These are phyloP conservation scores for Hozukius guyotensis DNA, from an alignment of 2,797 vertebrate genomes.

Conservation along the genomic window DNA sequence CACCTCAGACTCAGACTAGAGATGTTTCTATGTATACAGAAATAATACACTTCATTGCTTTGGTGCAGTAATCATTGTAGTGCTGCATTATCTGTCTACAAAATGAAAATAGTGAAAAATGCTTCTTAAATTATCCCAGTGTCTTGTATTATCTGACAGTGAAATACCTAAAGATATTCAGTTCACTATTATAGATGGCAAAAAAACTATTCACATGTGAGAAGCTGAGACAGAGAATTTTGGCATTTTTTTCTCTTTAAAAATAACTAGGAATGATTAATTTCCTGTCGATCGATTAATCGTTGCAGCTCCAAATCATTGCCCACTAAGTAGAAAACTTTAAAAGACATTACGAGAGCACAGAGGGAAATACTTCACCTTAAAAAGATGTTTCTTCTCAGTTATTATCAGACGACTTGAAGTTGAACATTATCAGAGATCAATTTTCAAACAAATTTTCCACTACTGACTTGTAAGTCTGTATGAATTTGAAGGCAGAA, in stretches of 20 bases:
- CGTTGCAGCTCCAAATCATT: background rate
- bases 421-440: conserved; percentile 4
- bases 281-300: background rate
- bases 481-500: conserved; percentile 6
- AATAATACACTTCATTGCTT: background rate
- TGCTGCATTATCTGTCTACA: background rate
- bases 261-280: background rate
- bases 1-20: background rate
- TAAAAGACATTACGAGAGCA: background rate
- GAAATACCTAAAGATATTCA: background rate
- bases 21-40: background rate
- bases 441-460: conserved; percentile 1
- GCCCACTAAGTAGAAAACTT: background rate
- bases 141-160: background rate
- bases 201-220: background rate
- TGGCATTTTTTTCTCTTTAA: background rate
- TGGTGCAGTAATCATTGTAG: background rate
- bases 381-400: conserved; percentile 23
- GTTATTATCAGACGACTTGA: background rate
- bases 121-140: background rate
- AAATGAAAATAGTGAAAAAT: background rate
- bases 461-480: background rate
- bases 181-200: background rate
- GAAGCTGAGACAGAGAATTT: background rate
- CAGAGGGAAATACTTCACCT: conserved; percentile 39